Conservation (phyloP, 92 coral and sea anemone species). For the Bergia sp. region DNA sequence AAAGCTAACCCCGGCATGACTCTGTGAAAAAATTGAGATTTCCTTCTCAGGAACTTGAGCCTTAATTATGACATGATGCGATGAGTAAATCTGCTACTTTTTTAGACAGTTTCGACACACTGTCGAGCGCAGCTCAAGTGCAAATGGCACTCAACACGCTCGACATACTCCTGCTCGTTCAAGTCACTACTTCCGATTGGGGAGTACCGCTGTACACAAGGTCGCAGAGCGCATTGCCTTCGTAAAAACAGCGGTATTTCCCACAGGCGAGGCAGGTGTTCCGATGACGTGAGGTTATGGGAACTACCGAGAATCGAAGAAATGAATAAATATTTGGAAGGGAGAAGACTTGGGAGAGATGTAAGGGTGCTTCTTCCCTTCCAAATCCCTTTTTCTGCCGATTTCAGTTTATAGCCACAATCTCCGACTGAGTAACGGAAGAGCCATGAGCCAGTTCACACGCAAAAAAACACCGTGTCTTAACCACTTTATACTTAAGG, state of each 20-base stretch:
- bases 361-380: too few species aligned
- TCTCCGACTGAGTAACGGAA: too few species aligned
- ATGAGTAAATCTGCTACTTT: not conserved
- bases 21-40: constrained; percentile 20
- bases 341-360: too few species aligned
- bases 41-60: constrained; percentile 1
- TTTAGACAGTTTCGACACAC: not conserved
- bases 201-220: constrained; percentile 13
- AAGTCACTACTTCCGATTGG: not conserved
- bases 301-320: not conserved
- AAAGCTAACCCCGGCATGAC: constrained; percentile 73
- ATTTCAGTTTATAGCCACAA: too few species aligned
- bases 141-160: not conserved
- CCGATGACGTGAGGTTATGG: not conserved
- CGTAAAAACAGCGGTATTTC: too few species aligned
- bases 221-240: not conserved
- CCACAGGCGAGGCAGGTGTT: not conserved
- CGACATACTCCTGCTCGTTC: too few species aligned
- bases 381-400: too few species aligned
- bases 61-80: not conserved
- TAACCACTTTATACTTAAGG: too few species aligned
- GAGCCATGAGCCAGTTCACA: too few species aligned
- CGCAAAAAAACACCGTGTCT: too few species aligned
- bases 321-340: not conserved
- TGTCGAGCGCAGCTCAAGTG: not conserved